phyloP scores from a whole-genome alignment of 2,113 vertebrate genomes.

The Paracanthobrama guichenoti region DNA sequence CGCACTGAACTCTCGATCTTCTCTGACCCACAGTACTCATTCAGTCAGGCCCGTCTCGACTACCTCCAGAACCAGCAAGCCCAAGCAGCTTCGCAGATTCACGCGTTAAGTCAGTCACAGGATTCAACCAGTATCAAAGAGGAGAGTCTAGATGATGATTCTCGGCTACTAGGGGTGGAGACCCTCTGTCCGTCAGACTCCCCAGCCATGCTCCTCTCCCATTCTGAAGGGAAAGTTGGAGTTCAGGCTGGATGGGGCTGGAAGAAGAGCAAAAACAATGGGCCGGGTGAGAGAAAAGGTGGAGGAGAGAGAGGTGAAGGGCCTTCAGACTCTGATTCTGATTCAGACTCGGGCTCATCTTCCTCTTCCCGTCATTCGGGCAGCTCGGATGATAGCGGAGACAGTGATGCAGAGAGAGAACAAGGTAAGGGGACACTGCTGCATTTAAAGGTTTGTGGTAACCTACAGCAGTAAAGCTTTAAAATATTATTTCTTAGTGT shows the following conservation, averaged over 20 bases:
- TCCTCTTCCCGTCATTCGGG: slow-evolving; percentile 79
- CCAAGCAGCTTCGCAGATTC: slow-evolving; percentile 67
- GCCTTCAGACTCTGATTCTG: slow-evolving; percentile 74
- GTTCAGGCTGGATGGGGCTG: slow-evolving; percentile 61
- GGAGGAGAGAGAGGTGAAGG: slow-evolving; percentile 52
- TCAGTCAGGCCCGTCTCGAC: slow-evolving; percentile 79
- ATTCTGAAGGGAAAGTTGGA: slow-evolving; percentile 58
- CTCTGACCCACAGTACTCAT: slow-evolving; percentile 85
- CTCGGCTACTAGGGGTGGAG: slow-evolving; percentile 56
- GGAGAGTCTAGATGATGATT: slow-evolving; percentile 53
- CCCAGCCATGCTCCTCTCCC: slow-evolving; percentile 62
- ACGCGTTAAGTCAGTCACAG: slow-evolving; percentile 68
- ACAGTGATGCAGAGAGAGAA: slow-evolving; percentile 79
- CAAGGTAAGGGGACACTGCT: slow-evolving; percentile 56
- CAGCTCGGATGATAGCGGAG: slow-evolving; percentile 85
- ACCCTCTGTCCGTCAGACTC: slow-evolving; percentile 49
- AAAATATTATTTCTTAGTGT: background rate
- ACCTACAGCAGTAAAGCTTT: background rate
- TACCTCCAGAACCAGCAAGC: slow-evolving; percentile 81
- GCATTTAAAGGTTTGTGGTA: background rate
- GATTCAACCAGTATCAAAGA: slow-evolving; percentile 61
- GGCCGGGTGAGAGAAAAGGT: slow-evolving; percentile 21
- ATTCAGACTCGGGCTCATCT: slow-evolving; percentile 85
- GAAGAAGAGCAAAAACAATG: slow-evolving; percentile 65
- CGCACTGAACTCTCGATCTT: slow-evolving; percentile 88